Percentiles rank a stretch among this genome's conserved stretches.
Conservation (phyloP, 2,888 invertebrate genomes). For the Acanthosoma haemorrhoidale region DNA sequence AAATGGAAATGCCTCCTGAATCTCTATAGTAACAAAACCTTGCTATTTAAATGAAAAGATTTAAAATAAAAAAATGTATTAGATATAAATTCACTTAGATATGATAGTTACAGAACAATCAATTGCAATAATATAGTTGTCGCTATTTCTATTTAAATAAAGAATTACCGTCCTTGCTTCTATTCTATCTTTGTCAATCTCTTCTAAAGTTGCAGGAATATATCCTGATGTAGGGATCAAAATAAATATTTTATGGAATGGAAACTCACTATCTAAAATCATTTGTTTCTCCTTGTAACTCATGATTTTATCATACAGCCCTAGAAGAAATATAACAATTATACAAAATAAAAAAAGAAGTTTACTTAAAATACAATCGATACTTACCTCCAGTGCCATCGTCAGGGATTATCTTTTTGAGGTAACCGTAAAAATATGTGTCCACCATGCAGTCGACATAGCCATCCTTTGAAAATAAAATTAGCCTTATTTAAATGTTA, state of each 20-base stretch:
- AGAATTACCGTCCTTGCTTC: background rate
- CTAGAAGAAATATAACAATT: background rate
- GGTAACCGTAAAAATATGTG: background rate
- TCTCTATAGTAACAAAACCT: no score
- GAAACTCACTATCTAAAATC: background rate
- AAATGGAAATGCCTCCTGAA: no score
- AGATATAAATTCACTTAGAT: no score
- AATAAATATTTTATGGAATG: background rate
- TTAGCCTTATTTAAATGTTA: no score
- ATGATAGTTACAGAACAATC: no score
- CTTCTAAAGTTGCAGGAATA: background rate
- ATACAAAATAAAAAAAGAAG: background rate
- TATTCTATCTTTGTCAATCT: background rate
- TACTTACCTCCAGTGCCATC: background rate
- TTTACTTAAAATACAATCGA: background rate
- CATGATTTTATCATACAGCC: background rate
- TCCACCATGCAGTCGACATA: background rate
- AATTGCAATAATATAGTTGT: no score
- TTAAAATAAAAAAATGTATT: no score
- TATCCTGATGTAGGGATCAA: background rate
- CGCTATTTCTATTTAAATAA: no score
- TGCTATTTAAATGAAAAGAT: no score
- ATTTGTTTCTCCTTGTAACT: background rate
- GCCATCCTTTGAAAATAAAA: background rate
- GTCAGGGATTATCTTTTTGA: background rate